Conservation (phyloP, 2,888 invertebrate species). For the Embidobia sp. region DNA sequence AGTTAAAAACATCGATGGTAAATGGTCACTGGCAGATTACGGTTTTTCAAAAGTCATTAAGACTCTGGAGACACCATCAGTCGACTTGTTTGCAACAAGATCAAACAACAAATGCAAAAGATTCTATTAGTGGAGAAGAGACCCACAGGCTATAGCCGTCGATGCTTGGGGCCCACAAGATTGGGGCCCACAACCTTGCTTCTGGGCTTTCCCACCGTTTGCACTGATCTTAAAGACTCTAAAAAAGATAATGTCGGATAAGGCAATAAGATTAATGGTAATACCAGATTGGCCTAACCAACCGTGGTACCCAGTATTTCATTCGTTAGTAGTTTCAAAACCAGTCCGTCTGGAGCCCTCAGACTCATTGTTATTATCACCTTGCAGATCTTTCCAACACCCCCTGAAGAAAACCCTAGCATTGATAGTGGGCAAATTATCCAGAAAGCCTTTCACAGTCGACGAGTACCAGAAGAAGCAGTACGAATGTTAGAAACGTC, state of each 20-base stretch:
- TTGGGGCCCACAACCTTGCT: constrained; percentile 65
- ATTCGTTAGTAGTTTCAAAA: constrained; percentile 13
- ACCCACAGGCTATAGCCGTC: constrained; percentile 47
- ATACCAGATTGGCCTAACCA: constrained; percentile 25
- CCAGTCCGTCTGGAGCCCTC: constrained; percentile 64
- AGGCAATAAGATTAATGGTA: constrained; percentile 14
- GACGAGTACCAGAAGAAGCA: constrained; percentile 8
- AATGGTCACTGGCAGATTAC: constrained; percentile 40
- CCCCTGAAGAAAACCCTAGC: constrained; percentile 63
- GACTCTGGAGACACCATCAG: not conserved
- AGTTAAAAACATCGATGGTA: constrained; percentile 20
- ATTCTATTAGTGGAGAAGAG: constrained; percentile 56
- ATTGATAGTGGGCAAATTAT: constrained; percentile 70
- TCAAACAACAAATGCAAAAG: constrained; percentile 19
- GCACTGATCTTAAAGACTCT: constrained; percentile 6
- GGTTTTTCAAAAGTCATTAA: not conserved
- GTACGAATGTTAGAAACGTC: not conserved
- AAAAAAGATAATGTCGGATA: constrained; percentile 9
- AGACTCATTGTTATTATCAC: constrained; percentile 64
- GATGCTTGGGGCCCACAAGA: constrained; percentile 58
- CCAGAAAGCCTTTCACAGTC: constrained; percentile 26
- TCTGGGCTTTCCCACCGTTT: constrained; percentile 28
- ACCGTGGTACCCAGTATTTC: constrained; percentile 31
- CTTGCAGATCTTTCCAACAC: constrained; percentile 67
- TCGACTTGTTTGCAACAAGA: constrained; percentile 24